Percentiles rank a stretch among this genome's conserved stretches.
Conservation (phyloP, 2,888 invertebrate species). For the Mantis religiosa region DNA sequence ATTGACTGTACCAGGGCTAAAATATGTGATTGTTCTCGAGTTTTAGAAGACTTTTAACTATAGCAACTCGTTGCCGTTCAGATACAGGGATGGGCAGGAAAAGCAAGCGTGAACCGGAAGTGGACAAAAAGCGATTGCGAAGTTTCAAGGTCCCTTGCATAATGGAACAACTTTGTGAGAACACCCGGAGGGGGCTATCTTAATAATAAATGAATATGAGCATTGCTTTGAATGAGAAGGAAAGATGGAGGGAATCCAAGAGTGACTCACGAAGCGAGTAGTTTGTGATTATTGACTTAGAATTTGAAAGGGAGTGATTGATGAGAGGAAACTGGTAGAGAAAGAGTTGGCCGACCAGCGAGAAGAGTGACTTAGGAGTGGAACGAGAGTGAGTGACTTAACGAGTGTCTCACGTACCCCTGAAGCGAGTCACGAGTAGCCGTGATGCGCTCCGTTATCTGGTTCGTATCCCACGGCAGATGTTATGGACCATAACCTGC, state of each 20-base stretch:
- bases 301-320: background rate
- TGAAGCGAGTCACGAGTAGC: background rate
- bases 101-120: background rate
- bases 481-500: background rate
- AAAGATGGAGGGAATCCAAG: background rate
- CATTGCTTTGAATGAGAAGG: background rate
- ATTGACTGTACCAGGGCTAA: no score
- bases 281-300: background rate
- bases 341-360: no score
- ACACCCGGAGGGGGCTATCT: background rate
- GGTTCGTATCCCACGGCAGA: background rate
- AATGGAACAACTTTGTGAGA: background rate
- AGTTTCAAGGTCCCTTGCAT: background rate
- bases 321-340: background rate
- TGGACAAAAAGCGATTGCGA: background rate
- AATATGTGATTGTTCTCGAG: no score
- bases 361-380: background rate
- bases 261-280: background rate
- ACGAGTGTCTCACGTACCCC: background rate
- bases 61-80: no score
- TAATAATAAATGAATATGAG: background rate
- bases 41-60: no score
- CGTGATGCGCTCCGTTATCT: background rate
- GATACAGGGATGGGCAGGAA: background rate
- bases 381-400: background rate